Conservation (phyloP, 2,797 vertebrate species). For the Scolopax rusticola region DNA sequence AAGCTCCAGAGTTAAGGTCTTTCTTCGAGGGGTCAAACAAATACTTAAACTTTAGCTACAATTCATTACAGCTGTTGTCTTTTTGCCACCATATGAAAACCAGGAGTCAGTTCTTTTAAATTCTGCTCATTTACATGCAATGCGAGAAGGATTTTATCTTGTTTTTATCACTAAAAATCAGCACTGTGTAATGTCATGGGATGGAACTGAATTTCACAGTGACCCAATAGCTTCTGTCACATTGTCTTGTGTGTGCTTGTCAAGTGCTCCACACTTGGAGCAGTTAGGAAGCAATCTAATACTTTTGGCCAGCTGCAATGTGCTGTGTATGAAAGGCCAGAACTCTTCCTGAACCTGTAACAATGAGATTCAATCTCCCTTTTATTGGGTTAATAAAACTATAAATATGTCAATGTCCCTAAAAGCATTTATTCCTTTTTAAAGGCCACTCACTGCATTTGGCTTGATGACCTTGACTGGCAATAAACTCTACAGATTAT, state of each 20-base stretch:
- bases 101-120: not conserved
- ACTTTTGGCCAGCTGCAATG: not conserved
- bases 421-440: not conserved
- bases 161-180: not conserved
- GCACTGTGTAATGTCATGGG: not conserved
- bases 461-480: not conserved
- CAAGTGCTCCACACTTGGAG: not conserved
- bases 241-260: accelerated
- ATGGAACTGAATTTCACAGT: not conserved
- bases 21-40: not conserved
- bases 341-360: not conserved
- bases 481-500: not conserved
- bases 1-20: not conserved
- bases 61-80: not conserved
- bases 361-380: not conserved
- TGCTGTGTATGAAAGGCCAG: not conserved
- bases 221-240: not conserved
- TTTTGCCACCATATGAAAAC: not conserved
- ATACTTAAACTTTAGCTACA: not conserved
- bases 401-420: not conserved
- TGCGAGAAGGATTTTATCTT: not conserved
- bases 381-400: constrained; percentile 15
- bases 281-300: not conserved
- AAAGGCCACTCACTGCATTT: not conserved
- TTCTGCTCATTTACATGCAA: not conserved